Base-by-base conservation (phyloP, 37 sponge, comb jelly and placozoan species). In the Cliona cf. orientalis region DNA sequence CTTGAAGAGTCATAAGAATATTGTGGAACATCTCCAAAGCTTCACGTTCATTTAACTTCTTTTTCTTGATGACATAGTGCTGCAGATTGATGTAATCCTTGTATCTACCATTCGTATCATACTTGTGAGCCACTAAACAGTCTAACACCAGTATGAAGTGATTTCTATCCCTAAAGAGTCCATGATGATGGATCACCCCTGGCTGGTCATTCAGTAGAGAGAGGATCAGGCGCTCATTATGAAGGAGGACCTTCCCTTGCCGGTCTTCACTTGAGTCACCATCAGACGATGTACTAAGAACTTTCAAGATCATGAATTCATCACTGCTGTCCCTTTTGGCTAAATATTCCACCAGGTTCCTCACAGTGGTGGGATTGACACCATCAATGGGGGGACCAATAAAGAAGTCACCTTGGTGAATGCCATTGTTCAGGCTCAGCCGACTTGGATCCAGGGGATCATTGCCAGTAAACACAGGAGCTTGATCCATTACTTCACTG, bases 31-130 rank as follows among this genome's bases (percentile, higher is more conserved):
- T 32, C 31, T 63, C 45, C 44, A 91, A 38, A 43, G 91, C 91
- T 53, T 91, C 92, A 41, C 58, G 66, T 46, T 94, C 95, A 7
- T 25, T 11, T 45, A 94, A 55, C 32, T 68, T 66, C 80, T 87
- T 94, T 41, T 91, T 67, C 0, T 76, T 35, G 5, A 94, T 91
- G 1, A 94, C 81, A 60, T 94, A 91, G 23, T 91, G 95, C 66
- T 94, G 95, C 6, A 90, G 82, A 45, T 94, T 94, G 28, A 91
- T 43, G 21, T 73, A 71, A 58, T 90, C 66, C 46, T 61, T 75
- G 53, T 88, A 81, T 21, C 42, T 58, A 25, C 71, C 80, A 7
- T 75, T 58, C 1, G 26, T 35, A 22, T 61, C 84, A 42, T 86
- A 91, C 35, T 83, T 59, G 72, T 91, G 92, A 1, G 79, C 28